Evolutionary conservation across 2,888 invertebrate species (phyloP).

Genomic region (Agelastica alni): DNA sequence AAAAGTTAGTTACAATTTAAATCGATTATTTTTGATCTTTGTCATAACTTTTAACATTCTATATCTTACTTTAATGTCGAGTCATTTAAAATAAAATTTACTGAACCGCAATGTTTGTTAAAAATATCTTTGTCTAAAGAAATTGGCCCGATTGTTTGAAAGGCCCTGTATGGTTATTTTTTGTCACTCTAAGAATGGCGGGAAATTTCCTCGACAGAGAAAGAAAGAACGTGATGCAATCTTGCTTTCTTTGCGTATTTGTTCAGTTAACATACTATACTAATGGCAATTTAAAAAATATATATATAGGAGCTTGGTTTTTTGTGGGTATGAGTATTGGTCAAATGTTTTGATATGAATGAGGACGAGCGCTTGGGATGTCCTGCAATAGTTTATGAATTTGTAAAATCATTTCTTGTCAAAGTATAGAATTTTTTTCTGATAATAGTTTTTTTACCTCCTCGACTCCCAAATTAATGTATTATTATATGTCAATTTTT

Average conservation of each 20-base stretch:
- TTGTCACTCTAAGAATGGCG: conserved; percentile 18
- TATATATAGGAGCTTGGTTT: conserved; percentile 59
- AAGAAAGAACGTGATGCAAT: conserved; percentile 28
- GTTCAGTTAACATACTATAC: conserved; percentile 54
- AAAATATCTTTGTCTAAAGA: conserved; percentile 17
- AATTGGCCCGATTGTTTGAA: conserved; percentile 18
- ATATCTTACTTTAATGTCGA: too few relatives aligned
- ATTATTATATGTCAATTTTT: too few relatives aligned
- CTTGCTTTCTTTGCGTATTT: conserved; percentile 51
- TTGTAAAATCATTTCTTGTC: conserved; percentile 63
- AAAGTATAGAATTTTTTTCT: conserved; percentile 61
- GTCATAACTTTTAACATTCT: too few relatives aligned
- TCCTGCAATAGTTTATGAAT: conserved; percentile 57
- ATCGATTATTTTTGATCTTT: too few relatives aligned
- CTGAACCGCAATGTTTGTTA: conserved; percentile 4
- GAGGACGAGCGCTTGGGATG: conserved; percentile 23
- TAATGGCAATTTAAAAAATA: conserved; percentile 55
- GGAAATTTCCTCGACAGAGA: conserved; percentile 15
- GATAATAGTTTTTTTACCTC: conserved; percentile 36
- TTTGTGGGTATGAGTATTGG: conserved; percentile 46
- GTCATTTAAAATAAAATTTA: too few relatives aligned
- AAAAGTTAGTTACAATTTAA: too few relatives aligned
- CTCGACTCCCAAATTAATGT: too few relatives aligned
- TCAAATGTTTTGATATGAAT: conserved; percentile 15
- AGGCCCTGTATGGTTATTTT: conserved; percentile 18